Percentiles rank a stretch among this genome's conserved stretches.
phyloP scores from a whole-genome alignment of 2,888 invertebrate genomes.

The Melanargia galathea region DNA sequence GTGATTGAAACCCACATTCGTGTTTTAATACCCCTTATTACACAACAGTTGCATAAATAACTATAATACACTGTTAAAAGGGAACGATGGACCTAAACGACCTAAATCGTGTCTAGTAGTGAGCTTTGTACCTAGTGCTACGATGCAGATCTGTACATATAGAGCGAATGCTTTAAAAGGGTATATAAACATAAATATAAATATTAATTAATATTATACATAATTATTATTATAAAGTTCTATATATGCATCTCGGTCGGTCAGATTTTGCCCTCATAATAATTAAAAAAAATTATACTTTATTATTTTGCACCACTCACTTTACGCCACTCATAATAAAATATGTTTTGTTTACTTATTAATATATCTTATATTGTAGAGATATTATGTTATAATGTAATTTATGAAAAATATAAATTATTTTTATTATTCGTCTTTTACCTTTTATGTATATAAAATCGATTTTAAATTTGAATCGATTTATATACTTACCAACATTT shows the following conservation, averaged over 20 bases:
- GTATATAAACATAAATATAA: slow-evolving; percentile 11
- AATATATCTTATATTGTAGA: no score
- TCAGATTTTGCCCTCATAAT: not conserved
- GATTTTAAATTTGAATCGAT: not conserved
- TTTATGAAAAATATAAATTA: no score
- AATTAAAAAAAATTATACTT: not conserved
- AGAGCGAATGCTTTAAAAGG: slow-evolving; percentile 24
- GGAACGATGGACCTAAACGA: slow-evolving; percentile 23
- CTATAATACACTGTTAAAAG: not conserved
- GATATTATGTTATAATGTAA: no score
- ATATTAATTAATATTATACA: no score
- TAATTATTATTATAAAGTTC: not conserved
- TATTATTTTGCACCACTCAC: slow-evolving; percentile 17
- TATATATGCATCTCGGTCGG: not conserved
- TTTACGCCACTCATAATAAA: no score
- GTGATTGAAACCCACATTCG: no score
- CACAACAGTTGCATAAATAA: no score
- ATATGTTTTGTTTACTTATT: no score
- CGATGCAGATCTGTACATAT: slow-evolving; percentile 28
- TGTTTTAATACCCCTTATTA: no score
- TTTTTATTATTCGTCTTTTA: not conserved
- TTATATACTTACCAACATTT: not conserved
- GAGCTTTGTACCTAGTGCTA: slow-evolving; percentile 22
- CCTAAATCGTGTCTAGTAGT: slow-evolving; percentile 29
- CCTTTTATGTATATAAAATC: not conserved